Evolutionary conservation across 2,797 vertebrate species (phyloP).

Genomic region (Sylvia borin): DNA sequence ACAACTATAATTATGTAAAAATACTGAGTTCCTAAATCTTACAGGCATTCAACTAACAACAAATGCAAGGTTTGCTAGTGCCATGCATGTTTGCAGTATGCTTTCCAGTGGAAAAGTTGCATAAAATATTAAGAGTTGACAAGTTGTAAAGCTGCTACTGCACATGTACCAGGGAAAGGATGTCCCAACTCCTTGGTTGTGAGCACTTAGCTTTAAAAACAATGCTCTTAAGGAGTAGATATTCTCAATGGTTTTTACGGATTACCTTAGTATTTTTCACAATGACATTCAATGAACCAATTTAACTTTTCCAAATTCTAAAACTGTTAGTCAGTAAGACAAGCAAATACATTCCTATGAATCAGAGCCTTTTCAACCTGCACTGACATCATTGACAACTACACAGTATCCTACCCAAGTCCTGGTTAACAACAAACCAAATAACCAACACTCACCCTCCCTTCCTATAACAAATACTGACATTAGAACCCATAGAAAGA

Average conservation of each 20-base stretch:
- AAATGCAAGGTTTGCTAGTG: not conserved
- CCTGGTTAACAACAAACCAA: not conserved
- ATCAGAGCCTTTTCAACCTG: not conserved
- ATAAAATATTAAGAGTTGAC: not conserved
- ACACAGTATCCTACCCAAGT: not conserved
- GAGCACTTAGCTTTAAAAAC: not conserved
- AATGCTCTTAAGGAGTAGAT: not conserved
- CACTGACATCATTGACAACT: not conserved
- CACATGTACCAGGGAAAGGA: not conserved
- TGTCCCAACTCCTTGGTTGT: fast-evolving
- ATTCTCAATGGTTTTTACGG: not conserved
- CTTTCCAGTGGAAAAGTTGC: not conserved
- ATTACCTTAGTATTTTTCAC: not conserved
- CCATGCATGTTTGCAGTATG: not conserved
- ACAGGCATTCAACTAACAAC: not conserved
- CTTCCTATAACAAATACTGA: not conserved
- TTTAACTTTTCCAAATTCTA: not conserved
- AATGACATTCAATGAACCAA: not conserved
- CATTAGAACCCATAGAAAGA: not conserved
- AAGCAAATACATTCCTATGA: not conserved
- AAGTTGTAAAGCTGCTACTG: not conserved
- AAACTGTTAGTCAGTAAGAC: not conserved
- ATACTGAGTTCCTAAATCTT: not conserved
- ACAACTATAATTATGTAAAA: not conserved
- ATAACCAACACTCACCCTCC: not conserved